Conservation (phyloP, 2,888 invertebrate genomes). For the Buathra laborator region DNA sequence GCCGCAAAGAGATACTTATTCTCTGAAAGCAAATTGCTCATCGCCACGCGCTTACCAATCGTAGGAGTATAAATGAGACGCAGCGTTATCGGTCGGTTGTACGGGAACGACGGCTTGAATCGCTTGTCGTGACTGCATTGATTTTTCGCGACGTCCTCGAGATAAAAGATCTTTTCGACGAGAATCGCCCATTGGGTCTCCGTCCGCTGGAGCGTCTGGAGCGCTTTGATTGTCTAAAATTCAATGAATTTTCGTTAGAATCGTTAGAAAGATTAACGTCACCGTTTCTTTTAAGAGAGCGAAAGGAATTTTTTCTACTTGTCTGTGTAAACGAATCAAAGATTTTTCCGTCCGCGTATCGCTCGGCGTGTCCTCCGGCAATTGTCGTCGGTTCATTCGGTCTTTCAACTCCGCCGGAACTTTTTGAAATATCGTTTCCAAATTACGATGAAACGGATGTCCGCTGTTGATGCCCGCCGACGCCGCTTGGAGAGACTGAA, state of each 20-base stretch:
- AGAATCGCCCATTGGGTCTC: constrained; percentile 97
- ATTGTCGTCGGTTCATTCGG: constrained; percentile 89
- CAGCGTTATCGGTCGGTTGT: constrained; percentile 87
- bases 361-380: constrained; percentile 87
- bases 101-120: constrained; percentile 91
- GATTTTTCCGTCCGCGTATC: constrained; percentile 93
- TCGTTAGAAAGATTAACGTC: background rate
- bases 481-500: constrained; percentile 93
- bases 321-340: constrained; percentile 95
- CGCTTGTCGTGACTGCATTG: constrained; percentile 87
- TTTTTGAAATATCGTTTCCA: constrained; percentile 96
- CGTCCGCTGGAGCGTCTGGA: constrained; percentile 96
- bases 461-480: constrained; percentile 91
- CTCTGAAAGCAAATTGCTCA: background rate
- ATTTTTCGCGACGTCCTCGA: constrained; percentile 96
- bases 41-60: constrained; percentile 86
- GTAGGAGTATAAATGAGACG: constrained; percentile 89
- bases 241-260: constrained; percentile 40
- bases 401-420: constrained; percentile 93
- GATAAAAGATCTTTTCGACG: constrained; percentile 91
- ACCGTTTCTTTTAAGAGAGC: background rate
- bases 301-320: constrained; percentile 86
- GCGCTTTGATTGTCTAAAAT: constrained; percentile 92
- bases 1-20: background rate
- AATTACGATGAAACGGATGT: constrained; percentile 91